Evolutionary conservation across 2,113 vertebrate genomes (phyloP).

Genomic region (Tragulus kanchil): DNA sequence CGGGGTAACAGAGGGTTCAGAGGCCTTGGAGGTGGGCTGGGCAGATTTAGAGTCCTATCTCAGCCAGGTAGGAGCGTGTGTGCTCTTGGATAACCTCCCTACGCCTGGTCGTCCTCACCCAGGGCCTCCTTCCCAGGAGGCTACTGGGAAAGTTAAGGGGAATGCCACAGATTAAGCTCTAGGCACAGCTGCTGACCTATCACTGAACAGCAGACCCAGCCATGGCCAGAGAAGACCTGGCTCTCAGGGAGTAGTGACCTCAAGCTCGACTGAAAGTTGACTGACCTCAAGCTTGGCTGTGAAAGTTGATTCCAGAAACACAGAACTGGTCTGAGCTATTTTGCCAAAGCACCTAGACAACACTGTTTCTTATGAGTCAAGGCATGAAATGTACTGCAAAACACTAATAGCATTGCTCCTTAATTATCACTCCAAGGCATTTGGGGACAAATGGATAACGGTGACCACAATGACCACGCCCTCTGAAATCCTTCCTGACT

Average conservation of each 20-base stretch:
- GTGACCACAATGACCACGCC: background rate
- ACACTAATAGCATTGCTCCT: background rate
- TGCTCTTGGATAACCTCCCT: background rate
- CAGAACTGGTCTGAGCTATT: background rate
- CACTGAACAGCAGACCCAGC: background rate
- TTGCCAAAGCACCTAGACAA: background rate
- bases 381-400: background rate
- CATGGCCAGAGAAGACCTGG: background rate
- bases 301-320: conserved; percentile 7
- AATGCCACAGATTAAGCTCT: background rate
- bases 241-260: too few species aligned
- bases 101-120: background rate
- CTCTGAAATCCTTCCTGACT: background rate
- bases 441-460: background rate
- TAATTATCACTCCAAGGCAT: background rate
- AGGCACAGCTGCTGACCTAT: background rate
- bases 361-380: background rate
- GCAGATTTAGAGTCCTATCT: accelerated
- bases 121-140: background rate
- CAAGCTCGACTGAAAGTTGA: too few species aligned
- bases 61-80: accelerated
- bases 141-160: background rate
- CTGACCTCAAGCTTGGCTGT: background rate
- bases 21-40: background rate
- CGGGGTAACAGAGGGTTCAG: too few species aligned